Evolutionary conservation across 2,797 vertebrate genomes (phyloP).

Genomic region (Lutjanus campechanus): DNA sequence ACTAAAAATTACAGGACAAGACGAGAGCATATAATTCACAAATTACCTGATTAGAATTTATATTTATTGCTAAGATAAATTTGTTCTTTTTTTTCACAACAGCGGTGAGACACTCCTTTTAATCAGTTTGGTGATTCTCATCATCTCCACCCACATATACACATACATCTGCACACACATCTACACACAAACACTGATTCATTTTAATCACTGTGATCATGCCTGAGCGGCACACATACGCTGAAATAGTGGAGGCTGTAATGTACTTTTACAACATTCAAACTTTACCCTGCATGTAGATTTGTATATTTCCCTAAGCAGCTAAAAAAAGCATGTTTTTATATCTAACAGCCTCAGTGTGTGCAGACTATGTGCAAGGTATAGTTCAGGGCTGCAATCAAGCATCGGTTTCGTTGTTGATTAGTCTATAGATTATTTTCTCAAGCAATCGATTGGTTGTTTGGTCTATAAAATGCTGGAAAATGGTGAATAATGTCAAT

Average conservation of each 20-base stretch:
- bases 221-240: not conserved
- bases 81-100: not conserved
- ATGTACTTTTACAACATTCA: slow-evolving; percentile 4
- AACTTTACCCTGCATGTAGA: not conserved
- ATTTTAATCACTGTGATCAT: slow-evolving; percentile 25
- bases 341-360: too few species aligned
- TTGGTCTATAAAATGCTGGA: too few species aligned
- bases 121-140: slow-evolving; percentile 45
- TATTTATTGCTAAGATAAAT: slow-evolving; percentile 34
- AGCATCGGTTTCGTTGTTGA: too few species aligned
- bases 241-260: slow-evolving; percentile 4
- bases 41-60: slow-evolving; percentile 38
- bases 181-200: slow-evolving; percentile 9
- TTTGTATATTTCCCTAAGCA: not conserved
- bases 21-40: slow-evolving; percentile 27
- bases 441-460: too few species aligned
- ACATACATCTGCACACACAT: not conserved
- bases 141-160: slow-evolving; percentile 26
- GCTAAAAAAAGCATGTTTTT: too few species aligned
- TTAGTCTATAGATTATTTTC: too few species aligned
- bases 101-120: slow-evolving; percentile 12
- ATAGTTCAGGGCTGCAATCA: too few species aligned
- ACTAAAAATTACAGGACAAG: slow-evolving; percentile 36
- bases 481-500: too few species aligned
- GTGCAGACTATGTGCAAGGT: too few species aligned